Evolutionary conservation across 2,797 vertebrate genomes (phyloP).

Genomic region (Loriculus beryllinus): DNA sequence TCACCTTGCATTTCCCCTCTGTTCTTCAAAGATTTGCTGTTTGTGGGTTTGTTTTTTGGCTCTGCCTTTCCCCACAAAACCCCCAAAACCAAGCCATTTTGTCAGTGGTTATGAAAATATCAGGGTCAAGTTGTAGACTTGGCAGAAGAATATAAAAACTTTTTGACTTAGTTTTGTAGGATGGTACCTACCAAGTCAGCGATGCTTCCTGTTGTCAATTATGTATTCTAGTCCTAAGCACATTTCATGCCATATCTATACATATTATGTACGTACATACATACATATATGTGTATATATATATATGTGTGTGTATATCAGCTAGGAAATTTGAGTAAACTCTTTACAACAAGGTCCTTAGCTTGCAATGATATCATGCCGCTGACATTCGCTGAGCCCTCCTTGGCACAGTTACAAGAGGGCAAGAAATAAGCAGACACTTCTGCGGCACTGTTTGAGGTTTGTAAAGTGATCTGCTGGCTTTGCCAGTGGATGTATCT

Average conservation of each 20-base stretch:
- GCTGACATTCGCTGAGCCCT: not conserved
- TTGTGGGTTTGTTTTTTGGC: not conserved
- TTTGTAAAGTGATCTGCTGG: constrained; percentile 28
- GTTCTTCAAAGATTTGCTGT: not conserved
- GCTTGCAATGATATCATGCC: not conserved
- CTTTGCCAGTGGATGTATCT: not conserved
- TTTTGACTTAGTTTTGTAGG: not conserved
- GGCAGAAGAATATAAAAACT: not conserved
- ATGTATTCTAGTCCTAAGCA: not conserved
- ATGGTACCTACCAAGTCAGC: not conserved
- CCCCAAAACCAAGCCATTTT: not conserved
- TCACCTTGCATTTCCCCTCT: not conserved
- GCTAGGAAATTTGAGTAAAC: not conserved
- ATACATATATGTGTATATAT: rapidly evolving
- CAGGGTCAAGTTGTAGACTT: not conserved
- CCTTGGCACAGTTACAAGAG: not conserved
- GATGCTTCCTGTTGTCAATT: not conserved
- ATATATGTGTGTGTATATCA: not conserved
- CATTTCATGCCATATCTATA: not conserved
- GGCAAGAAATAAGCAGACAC: not conserved
- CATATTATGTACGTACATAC: not conserved
- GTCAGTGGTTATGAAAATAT: not conserved
- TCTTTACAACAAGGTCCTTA: not conserved
- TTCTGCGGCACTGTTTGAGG: constrained; percentile 1
- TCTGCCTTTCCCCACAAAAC: not conserved